Evolutionary conservation across 2,113 vertebrate species (phyloP), one percentile per base, ranked within the genome.

Genomic region (Vimba vimba): DNA sequence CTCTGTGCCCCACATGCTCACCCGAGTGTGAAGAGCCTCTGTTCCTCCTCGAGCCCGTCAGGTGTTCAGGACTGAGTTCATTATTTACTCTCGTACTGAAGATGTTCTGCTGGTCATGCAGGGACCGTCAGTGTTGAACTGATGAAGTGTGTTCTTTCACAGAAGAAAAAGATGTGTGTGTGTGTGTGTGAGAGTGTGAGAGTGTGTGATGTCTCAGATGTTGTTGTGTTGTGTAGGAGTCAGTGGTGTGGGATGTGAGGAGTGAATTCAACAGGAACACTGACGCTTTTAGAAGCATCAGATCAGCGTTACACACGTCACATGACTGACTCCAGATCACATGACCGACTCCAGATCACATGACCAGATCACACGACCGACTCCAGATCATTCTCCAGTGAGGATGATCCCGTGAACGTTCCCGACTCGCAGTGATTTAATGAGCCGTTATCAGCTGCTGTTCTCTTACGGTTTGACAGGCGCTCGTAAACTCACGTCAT

Each of bases 1-100:
- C 33, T 43, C 43, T 83, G 92, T 95, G 93, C 93, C 94, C 95
- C 94, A 93, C 92, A 95, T 95, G 94, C 55, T 88, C 94, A 94
- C 87, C 93, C 91, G 79, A 88, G 89, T 94, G 91, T 96, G 94
- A 95, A 94, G 92, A 93, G 90, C 92, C 92, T 93, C 94, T 93
- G 92, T 92, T 86, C 15, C 86, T 60, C 43, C 73, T 52, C 75
- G 15, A 30, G 71, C 78, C 86, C 86, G 25, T 74, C 71, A 74
- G 71, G 68, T 71, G 33, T 43, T 71, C 68, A 71, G 33, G 8
- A 39, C 68, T 68, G 27, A 68, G 33, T 8, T 21, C 17, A 43
- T 8, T 43, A 43, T 43, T 43, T 9, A 43, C 43, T 43, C 43
- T 43, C 43, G 9, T 9, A 43, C 43, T 43, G 43, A 43, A 43